Percentiles rank a stretch among this genome's conserved stretches.
These are phyloP conservation scores for Petrocephalus microphthalmus DNA, from an alignment of 2,113 vertebrate species.

Conservation along the genomic window DNA sequence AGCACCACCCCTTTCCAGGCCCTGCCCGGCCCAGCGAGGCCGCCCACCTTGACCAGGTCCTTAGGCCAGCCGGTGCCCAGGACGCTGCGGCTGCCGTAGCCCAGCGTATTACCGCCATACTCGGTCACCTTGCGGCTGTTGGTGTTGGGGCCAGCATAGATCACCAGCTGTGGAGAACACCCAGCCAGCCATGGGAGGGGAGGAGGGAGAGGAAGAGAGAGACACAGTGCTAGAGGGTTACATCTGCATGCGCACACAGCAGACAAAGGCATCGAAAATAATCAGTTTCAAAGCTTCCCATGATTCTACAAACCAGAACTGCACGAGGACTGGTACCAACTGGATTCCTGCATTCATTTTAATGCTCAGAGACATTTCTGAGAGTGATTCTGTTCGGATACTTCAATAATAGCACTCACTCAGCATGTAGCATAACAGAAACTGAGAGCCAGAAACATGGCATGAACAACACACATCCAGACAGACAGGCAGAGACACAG, in stretches of 20 bases:
- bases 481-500: not conserved
- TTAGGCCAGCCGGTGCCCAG: slow-evolving; percentile 98
- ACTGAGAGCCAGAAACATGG: not conserved
- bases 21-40: not conserved
- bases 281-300: not conserved
- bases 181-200: not conserved
- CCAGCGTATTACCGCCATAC: slow-evolving; percentile 94
- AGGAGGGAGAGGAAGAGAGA: not conserved
- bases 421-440: not conserved
- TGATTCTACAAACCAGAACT: not conserved
- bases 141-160: slow-evolving; percentile 95
- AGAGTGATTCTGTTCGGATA: not conserved
- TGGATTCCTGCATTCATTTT: not conserved
- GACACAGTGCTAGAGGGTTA: not conserved
- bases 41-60: slow-evolving; percentile 91
- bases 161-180: slow-evolving; percentile 79
- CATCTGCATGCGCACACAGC: not conserved
- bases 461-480: not conserved
- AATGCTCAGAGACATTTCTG: not conserved
- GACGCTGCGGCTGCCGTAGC: slow-evolving; percentile 96
- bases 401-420: not conserved
- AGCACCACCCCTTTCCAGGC: not conserved
- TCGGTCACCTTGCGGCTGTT: slow-evolving; percentile 98
- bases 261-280: not conserved
- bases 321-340: not conserved